Evolutionary conservation across 2,797 vertebrate genomes (phyloP).

Genomic region (Okamejei kenojei): DNA sequence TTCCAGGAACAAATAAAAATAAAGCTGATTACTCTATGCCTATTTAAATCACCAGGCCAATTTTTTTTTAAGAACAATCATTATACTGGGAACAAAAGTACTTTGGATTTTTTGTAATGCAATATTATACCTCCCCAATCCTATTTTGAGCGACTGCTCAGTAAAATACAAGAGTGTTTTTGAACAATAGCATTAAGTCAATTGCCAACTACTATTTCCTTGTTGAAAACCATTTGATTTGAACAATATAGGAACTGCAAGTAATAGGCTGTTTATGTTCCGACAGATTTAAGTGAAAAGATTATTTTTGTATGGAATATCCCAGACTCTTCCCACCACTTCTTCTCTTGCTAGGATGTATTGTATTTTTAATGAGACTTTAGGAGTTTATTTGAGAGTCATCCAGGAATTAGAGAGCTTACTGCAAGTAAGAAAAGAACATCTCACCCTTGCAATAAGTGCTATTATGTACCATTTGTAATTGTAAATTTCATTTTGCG

Average conservation of each 20-base stretch:
- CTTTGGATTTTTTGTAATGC: not conserved
- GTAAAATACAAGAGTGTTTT: not conserved
- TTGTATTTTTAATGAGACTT: not conserved
- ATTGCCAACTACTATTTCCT: not conserved
- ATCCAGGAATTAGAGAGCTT: not conserved
- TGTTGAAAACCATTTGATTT: not conserved
- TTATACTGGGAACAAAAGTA: not conserved
- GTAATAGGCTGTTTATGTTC: not conserved
- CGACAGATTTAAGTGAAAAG: not conserved
- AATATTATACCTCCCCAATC: not conserved
- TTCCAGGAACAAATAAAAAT: not conserved
- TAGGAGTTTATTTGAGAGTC: not conserved
- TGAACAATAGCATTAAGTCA: not conserved
- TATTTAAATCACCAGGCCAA: not conserved
- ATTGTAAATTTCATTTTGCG: not conserved
- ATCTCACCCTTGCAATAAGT: not conserved
- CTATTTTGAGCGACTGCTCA: not conserved
- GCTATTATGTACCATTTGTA: not conserved
- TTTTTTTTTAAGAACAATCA: not conserved
- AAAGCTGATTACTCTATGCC: not conserved
- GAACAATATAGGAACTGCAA: not conserved
- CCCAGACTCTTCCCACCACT: not conserved
- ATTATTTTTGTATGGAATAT: not conserved
- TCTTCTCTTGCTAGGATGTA: not conserved
- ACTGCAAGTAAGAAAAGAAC: not conserved